Evolutionary conservation across 1,140 invertebrate species (phyloP).

Genomic region (Drosophila albomicans): DNA sequence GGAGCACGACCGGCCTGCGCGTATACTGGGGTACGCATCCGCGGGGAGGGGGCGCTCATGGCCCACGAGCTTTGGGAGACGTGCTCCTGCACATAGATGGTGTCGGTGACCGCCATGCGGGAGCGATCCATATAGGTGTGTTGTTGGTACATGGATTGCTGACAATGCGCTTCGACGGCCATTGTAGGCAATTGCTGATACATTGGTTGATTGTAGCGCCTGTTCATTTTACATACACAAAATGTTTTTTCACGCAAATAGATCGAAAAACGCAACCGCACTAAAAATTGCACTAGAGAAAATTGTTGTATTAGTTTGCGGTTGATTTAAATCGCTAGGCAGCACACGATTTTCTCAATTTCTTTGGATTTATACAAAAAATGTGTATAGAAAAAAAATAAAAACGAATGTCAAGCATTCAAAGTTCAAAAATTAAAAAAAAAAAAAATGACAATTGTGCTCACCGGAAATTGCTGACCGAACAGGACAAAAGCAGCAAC

Average conservation of each 20-base stretch:
- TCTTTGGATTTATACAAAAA: not conserved
- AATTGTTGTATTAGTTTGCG: not conserved
- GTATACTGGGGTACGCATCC: constrained; percentile 17
- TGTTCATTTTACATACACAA: constrained; percentile 21
- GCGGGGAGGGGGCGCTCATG: constrained; percentile 23
- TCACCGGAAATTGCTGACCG: constrained; percentile 14
- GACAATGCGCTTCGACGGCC: constrained; percentile 53
- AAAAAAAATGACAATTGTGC: constrained; percentile 4
- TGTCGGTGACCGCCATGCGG: constrained; percentile 56
- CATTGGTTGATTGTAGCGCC: constrained; percentile 21
- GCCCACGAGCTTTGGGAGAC: constrained; percentile 66
- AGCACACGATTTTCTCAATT: not conserved
- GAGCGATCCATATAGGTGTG: constrained; percentile 63
- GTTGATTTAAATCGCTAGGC: not conserved
- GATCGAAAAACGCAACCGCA: not conserved
- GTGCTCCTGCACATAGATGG: constrained; percentile 64
- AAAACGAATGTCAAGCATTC: not conserved
- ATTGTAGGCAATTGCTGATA: constrained; percentile 42
- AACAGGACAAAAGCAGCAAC: constrained; percentile 7
- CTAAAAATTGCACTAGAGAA: not conserved
- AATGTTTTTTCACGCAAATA: constrained; percentile 1
- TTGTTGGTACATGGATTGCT: constrained; percentile 68
- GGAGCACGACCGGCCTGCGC: constrained; percentile 4
- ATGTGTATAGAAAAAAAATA: not conserved
- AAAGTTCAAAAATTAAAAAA: not conserved